phyloP scores from a whole-genome alignment of 2,113 vertebrate species.

The Poeciliopsis retropinna region DNA sequence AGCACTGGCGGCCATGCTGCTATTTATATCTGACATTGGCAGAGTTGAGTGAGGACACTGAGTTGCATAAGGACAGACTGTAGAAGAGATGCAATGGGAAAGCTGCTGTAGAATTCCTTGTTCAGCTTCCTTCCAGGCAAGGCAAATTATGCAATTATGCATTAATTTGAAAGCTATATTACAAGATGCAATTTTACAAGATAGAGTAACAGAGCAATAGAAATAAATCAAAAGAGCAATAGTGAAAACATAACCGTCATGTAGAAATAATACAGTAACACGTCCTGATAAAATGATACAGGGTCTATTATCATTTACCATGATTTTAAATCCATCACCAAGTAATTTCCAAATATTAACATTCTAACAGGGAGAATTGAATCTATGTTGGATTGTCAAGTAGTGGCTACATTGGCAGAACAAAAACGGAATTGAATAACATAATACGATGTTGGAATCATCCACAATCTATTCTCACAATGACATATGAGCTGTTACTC shows the following conservation, averaged over 20 bases:
- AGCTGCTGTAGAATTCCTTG: background rate
- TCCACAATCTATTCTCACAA: background rate
- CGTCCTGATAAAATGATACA: too few species aligned
- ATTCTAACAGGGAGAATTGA: background rate
- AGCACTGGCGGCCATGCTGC: slow-evolving; percentile 41
- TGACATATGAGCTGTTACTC: background rate
- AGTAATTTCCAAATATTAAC: too few species aligned
- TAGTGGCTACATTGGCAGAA: background rate
- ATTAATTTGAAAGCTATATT: too few species aligned
- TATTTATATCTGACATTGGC: slow-evolving; percentile 72
- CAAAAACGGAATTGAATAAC: background rate
- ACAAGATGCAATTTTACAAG: too few species aligned
- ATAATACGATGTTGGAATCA: background rate
- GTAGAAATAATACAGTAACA: too few species aligned
- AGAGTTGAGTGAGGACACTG: slow-evolving; percentile 67
- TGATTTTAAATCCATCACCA: too few species aligned
- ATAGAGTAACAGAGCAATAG: too few species aligned
- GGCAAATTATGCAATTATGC: too few species aligned
- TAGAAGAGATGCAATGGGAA: slow-evolving; percentile 11
- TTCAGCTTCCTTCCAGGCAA: background rate
- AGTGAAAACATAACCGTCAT: too few species aligned
- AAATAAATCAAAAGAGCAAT: too few species aligned
- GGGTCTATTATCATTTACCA: too few species aligned
- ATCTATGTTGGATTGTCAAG: background rate
- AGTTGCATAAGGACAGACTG: slow-evolving; percentile 63